Base-by-base conservation (phyloP, 2,888 invertebrate species). In the Lithosia quadra region DNA sequence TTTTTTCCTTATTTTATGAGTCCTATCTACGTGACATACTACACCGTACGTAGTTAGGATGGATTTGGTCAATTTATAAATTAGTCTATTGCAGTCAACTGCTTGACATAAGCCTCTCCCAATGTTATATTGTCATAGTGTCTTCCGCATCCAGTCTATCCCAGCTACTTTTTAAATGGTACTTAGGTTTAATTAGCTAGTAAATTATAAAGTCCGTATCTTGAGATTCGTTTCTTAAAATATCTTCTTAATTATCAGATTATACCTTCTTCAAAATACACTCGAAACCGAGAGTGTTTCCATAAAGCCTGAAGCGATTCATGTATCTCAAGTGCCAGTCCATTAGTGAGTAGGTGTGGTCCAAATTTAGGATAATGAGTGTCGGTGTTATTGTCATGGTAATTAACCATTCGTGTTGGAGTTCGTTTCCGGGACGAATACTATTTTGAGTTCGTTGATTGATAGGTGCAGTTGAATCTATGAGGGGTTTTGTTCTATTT, bases 341-440 rank as follows among this genome's bases (percentile, higher is more conserved):
- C 86, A 86, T 85, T 85, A 86, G 81, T 75, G 65, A 72, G 68
- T 80, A 86, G 87, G 86, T 85, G 88, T 86, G 86, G 82, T 88
- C 84, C 86, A 88, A 85, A 89, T 87, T 89, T 90, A 89, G 87
- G 76, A 88, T 89, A 88, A 88, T 86, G 87, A 86, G 85, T 79
- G 77, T 76, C 78, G 79, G 83, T 84, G 86, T 87, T 81, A 80
- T 82, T 90, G 92, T 91, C 91, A 86, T 83, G 88, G 90, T 84
- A 90, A 91, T 92, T 91, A 91, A 85, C 84, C 68, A 78, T 81
- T 79, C 73, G 58, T 68, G 75, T 80, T 78, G 74, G 84, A 78
- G 80, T 82, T 83, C 82, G 81, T 80, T 90, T 92, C 92, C 92
- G 86, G 89, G 73, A 78, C 66, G 70, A 76, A 81, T 90, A 90